Conservation (phyloP, 2,888 invertebrate species). For the Thera britannica region DNA sequence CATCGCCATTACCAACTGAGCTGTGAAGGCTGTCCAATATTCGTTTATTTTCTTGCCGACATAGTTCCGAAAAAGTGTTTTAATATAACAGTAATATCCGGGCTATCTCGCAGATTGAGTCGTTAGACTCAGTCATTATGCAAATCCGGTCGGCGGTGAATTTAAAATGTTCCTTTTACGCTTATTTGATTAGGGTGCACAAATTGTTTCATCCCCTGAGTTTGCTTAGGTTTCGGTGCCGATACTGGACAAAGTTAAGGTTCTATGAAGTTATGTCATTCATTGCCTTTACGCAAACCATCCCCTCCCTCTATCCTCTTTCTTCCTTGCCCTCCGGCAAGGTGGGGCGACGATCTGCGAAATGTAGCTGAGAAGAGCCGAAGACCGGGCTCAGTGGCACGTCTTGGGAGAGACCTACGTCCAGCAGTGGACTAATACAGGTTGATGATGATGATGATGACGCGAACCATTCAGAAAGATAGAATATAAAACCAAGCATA, state of each 20-base stretch:
- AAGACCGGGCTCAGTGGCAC: too few relatives aligned
- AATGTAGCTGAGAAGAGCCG: too few relatives aligned
- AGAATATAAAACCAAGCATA: too few relatives aligned
- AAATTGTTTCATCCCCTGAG: constrained; percentile 70
- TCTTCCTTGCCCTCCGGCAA: too few relatives aligned
- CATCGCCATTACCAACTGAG: too few relatives aligned
- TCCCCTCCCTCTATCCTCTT: too few relatives aligned
- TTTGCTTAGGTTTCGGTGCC: constrained; percentile 55
- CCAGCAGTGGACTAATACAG: too few relatives aligned
- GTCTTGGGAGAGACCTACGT: too few relatives aligned
- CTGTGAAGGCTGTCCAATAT: background rate
- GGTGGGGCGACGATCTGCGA: too few relatives aligned
- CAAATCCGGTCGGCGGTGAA: constrained; percentile 58
- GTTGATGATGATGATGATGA: too few relatives aligned
- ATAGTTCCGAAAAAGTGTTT: constrained; percentile 38
- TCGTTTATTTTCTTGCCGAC: constrained; percentile 14
- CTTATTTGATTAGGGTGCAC: constrained; percentile 75
- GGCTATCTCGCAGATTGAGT: constrained; percentile 62
- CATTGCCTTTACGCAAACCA: background rate
- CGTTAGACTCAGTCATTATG: constrained; percentile 67
- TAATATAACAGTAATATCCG: constrained; percentile 53
- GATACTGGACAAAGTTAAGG: constrained; percentile 25
- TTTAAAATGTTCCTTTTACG: constrained; percentile 70
- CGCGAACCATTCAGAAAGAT: background rate
- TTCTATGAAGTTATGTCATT: constrained; percentile 2